Evolutionary conservation across 53 echinoderm and acorn worm species (phyloP), one percentile per base, ranked within the genome.

Genomic region (Echinarachnius parma): DNA sequence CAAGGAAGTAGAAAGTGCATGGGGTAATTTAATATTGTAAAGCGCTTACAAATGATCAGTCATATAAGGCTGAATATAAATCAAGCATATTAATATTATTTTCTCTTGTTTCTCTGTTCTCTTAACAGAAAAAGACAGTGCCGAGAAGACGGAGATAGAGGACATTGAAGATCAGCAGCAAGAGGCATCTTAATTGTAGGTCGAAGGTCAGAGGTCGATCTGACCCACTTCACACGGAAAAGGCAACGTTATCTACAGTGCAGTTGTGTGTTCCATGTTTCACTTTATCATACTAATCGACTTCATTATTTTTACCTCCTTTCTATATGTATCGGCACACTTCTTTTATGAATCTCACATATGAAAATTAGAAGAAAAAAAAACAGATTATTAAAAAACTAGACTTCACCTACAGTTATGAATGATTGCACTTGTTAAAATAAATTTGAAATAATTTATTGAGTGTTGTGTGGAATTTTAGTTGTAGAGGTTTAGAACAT

Each of bases 131-230:
- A 77, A 55, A 54, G 81, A 83, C 9, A 3, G 10, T 3, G 21
- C 30, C 35, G 68, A 81, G 28, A 77, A 86, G 49, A 36, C 76
- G 8, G 75, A 80, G 9, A 42, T 81, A 62, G 77, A 81, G 71
- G 81, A 86, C 26, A 21, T 77, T 29, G 77, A 81, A 60, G 68
- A 52, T 5, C 46, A 34, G 4, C 44, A 61, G 48, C 69, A 77
- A 60, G 81, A 81, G 20, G 81, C 81, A 18, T 86, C 86, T 53
- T 86, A 86, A 78, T 78, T 44, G 21, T 2, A n/a, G 24, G 59
- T 28, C 61, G 13, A 63, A 19, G 48, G 50, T 68, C 68, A 31
- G 18, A 47, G 66, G 52, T 68, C 35, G 37, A n/a, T 68, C 26
- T 21, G 65, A 29, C 33, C 34, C 53, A 52, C 29, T 29, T 65